Base-by-base conservation (phyloP, 1,140 invertebrate genomes). In the Polypedilum pembai region DNA sequence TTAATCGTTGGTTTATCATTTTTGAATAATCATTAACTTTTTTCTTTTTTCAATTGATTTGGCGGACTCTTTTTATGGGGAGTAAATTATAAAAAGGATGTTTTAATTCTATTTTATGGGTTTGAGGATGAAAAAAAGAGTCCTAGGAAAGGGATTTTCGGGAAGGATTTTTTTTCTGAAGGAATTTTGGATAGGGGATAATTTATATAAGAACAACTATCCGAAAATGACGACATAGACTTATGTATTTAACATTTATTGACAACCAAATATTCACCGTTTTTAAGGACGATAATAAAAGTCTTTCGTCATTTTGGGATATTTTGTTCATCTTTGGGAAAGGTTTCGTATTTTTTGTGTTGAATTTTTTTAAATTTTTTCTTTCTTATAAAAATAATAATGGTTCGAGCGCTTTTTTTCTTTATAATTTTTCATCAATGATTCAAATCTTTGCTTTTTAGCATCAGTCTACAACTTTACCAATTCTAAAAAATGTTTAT, bases 351-450 rank as follows among this genome's bases (percentile, higher is more conserved):
- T 74, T 41, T n/a, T 73, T 75, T 69, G 56, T 73, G 45, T 18
- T 74, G 24, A 10, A 63, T 56, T 74, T 65, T 65, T 41, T 74
- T 69, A 33, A 33, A 33, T 33, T 33, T 33, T 33, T 33, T 75
- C 12, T 41, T 75, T 73, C 63, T 73, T 73, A 45, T 65, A 74
- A 75, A 74, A 75, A 75, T 41, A 73, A 75, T 75, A 75, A 75
- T 73, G 73, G 41, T 40, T 74, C 24, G 24, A 33, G 24, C 24
- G 24, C 24, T 33, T 33, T 33, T 5, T 33, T 33, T 33, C 24
- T 33, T 74, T 75, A 15, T 21, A 24, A 17, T 40, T 73, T 56
- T 17, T 20, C 21, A n/a, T 56, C 7, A n/a, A 56, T 24, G 17
- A 8, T 40, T 41, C 41, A 24, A n/a, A 56, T 74, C n/a, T 15